Evolutionary conservation across 2,888 invertebrate species (phyloP).

Genomic region (Leptinotarsa rubiginosa): DNA sequence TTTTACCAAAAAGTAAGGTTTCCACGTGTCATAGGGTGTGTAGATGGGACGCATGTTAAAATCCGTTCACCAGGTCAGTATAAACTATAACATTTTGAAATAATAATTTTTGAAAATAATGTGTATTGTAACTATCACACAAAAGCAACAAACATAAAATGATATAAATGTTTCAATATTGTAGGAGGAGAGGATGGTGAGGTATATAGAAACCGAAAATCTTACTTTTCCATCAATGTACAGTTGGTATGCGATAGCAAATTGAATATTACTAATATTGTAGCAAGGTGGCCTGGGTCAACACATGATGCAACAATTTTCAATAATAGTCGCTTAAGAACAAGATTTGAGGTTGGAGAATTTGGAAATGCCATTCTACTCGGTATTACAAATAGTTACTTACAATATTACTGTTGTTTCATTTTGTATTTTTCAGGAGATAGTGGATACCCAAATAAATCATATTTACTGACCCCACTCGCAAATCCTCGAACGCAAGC

Average conservation of each 20-base stretch:
- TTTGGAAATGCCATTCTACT: slow-evolving; percentile 23
- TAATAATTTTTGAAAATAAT: too few species aligned
- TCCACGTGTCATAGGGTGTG: slow-evolving; percentile 16
- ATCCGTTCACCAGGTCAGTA: slow-evolving; percentile 12
- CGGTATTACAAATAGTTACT: slow-evolving; percentile 14
- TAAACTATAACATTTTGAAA: neutral
- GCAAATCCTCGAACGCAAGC: slow-evolving; percentile 12
- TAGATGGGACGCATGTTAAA: slow-evolving; percentile 27
- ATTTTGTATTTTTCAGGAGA: neutral
- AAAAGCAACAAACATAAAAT: too few species aligned
- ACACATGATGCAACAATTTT: slow-evolving; percentile 32
- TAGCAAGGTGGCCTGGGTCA: slow-evolving; percentile 33
- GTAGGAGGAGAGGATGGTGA: slow-evolving; percentile 21
- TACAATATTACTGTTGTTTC: too few species aligned
- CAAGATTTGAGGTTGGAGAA: slow-evolving; percentile 23
- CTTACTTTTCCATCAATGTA: slow-evolving; percentile 22
- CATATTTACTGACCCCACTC: slow-evolving; percentile 23
- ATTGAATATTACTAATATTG: slow-evolving; percentile 14
- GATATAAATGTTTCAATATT: too few species aligned
- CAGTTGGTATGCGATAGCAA: slow-evolving; percentile 15
- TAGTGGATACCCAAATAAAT: slow-evolving; percentile 15
- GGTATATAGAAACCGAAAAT: slow-evolving; percentile 23
- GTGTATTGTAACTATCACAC: too few species aligned
- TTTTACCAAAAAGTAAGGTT: slow-evolving; percentile 22
- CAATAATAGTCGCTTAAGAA: slow-evolving; percentile 19